Conservation (phyloP, 2,797 vertebrate genomes). For the Acipenser transmontanus region DNA sequence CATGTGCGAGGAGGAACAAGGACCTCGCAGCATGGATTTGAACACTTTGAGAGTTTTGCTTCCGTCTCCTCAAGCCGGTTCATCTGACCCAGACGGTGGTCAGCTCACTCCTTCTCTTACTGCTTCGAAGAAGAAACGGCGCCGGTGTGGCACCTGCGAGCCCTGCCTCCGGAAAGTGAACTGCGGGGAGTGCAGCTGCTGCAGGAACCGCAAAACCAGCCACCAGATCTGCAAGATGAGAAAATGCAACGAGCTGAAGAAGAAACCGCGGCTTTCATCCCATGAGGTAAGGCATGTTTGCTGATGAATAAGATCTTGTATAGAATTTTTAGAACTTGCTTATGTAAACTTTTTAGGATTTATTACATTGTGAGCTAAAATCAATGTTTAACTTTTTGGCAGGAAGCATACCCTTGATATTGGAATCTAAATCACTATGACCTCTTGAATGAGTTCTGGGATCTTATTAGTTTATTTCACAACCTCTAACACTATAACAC, state of each 20-base stretch:
- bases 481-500: no score
- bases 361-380: no score
- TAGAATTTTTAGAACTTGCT: no score
- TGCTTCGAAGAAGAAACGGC: constrained; percentile 65
- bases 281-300: constrained; percentile 49
- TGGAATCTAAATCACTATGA: no score
- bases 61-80: neutral
- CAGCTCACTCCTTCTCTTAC: constrained; percentile 17
- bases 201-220: constrained; percentile 82
- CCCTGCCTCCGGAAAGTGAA: constrained; percentile 80
- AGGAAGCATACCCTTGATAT: no score
- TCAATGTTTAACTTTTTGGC: no score
- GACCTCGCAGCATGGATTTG: constrained; percentile 36
- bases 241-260: constrained; percentile 84
- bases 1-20: constrained; percentile 59
- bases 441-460: no score
- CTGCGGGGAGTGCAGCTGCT: constrained; percentile 87
- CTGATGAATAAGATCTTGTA: no score
- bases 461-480: no score
- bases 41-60: neutral
- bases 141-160: constrained; percentile 78
- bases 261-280: constrained; percentile 43
- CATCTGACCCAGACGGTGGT: constrained; percentile 26
- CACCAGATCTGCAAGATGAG: constrained; percentile 92
- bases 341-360: neutral